Percentiles rank a stretch among this genome's conserved stretches.
Conservation (phyloP, 1,140 invertebrate species). For the Drosophila setifemur region DNA sequence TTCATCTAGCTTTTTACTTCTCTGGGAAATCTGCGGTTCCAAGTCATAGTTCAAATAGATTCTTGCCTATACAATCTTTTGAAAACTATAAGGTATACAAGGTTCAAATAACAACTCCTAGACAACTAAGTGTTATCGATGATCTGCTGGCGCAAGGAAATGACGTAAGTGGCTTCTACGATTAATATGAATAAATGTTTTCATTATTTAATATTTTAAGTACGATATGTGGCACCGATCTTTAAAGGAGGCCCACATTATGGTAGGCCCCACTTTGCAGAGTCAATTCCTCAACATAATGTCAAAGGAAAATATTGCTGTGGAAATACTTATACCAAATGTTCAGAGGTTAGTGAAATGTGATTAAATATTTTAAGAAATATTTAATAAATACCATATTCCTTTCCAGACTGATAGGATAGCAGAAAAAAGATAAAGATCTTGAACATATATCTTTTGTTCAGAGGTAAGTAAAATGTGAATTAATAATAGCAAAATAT, state of each 20-base stretch:
- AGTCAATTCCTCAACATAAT: conserved; percentile 5
- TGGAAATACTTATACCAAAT: conserved; percentile 39
- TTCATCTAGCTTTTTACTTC: too few species aligned
- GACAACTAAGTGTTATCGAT: conserved; percentile 14
- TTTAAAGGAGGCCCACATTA: conserved; percentile 18
- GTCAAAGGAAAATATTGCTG: neutral
- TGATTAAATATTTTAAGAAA: neutral
- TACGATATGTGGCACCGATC: conserved; percentile 43
- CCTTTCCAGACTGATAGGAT: conserved; percentile 13
- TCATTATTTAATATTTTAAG: neutral
- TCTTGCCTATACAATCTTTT: too few species aligned
- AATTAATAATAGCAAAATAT: neutral
- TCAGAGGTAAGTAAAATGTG: too few species aligned
- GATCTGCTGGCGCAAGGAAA: conserved; percentile 19
- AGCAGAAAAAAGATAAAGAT: neutral
- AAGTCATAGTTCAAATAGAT: too few species aligned
- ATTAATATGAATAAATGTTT: neutral
- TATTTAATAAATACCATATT: neutral
- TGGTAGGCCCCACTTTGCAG: conserved; percentile 28
- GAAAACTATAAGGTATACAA: conserved; percentile 45
- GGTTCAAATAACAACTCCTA: neutral
- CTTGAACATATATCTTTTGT: neutral
- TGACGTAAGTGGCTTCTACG: neutral
- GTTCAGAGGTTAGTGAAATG: conserved; percentile 44
- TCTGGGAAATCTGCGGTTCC: too few species aligned